Base-by-base conservation (phyloP, 2,888 invertebrate genomes). In the Antitype chi region DNA sequence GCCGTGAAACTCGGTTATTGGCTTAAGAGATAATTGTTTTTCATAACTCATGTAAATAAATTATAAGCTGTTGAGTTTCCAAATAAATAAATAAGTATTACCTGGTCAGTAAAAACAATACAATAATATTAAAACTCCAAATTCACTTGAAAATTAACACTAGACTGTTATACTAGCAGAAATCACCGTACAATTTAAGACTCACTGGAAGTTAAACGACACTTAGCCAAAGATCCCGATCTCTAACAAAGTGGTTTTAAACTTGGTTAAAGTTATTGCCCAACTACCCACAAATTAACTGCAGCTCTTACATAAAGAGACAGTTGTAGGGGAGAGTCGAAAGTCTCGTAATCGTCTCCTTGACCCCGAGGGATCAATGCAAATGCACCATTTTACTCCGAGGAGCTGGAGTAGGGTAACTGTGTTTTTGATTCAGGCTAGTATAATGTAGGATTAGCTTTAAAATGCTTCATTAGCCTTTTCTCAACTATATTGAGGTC, bases 361-460 rank as follows among this genome's bases (percentile, higher is more conserved):
- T 76, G 85, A 81, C 83, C 84, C 82, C 85, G 60, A 5, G 70
- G 71, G 64, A 76, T 81, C 72, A 78, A 86, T 81, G 82, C 69
- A 73, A 81, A 81, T 85, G 73, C 53, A 49, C 62, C 13, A 69
- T 57, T 63, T 68, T 38, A 53, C 53, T 74, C 20, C n/a, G 15
- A 55, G 15, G 6, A 52, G 25, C 17, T 55, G 13, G 38, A 0
- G 59, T 85, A 84, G 74, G 72, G 75, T 75, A 17, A 70, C 83
- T 28, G 5, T 70, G 64, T 55, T 52, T 38, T 38, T 2, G 43
- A 55, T 7, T 38, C 28, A 2, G 23, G 23, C 28, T 47, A 25
- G 25, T 60, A 43, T 43, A 43, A 59, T 17, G 2, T 28, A 59
- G 57, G 9, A 20, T 20, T 32, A 23, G 20, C 20, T 20, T 59